Base-by-base conservation (phyloP, 2,113 vertebrate genomes). In the Mohoua ochrocephala region DNA sequence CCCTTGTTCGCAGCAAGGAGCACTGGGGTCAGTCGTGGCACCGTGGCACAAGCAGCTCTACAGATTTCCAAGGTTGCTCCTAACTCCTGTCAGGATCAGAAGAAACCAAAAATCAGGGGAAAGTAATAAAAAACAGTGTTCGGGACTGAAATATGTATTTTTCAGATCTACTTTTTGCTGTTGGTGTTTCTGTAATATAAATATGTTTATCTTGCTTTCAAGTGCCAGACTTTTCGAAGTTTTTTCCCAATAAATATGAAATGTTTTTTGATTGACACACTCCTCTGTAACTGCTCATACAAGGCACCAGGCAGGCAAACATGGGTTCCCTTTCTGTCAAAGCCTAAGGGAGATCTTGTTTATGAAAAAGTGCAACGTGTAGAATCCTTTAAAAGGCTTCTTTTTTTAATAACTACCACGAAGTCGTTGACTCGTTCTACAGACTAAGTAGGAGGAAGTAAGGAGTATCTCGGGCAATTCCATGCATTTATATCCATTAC, bases 131-230 rank as follows among this genome's bases (percentile, higher is more conserved):
- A 94, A 95, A 59, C 13, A 88, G 15, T 53, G 30, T 60, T 54
- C 35, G 60, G 65, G 22, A 82, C 68, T 79, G 76, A 97, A 97
- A 94, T 89, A 89, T 68, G 96, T 95, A 91, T 93, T 97, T 96
- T 96, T 75, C 93, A 87, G 77, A 87, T 92, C 80, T 15, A 8
- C 87, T 89, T 97, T 97, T 97, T 95, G 71, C 89, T 96, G 82
- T 84, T 95, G 81, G 82, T 95, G 80, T 95, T 96, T 97, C 82
- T 67, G 59, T 63, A 88, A 80, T 80, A 69, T 41, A 97, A 96
- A 95, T 95, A 97, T 97, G 82, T 97, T 96, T 91, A 95, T 96
- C 92, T 56, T 86, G 39, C n/a, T 96, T 97, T 95, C 78, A 93
- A 93, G 33, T 13, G 11, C 13, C 21, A 59, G 27, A 13, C 17